Percentiles rank a stretch among this genome's conserved stretches.
Evolutionary conservation across 2,113 vertebrate species (phyloP).

Genomic region (Hippoglossus stenolepis): DNA sequence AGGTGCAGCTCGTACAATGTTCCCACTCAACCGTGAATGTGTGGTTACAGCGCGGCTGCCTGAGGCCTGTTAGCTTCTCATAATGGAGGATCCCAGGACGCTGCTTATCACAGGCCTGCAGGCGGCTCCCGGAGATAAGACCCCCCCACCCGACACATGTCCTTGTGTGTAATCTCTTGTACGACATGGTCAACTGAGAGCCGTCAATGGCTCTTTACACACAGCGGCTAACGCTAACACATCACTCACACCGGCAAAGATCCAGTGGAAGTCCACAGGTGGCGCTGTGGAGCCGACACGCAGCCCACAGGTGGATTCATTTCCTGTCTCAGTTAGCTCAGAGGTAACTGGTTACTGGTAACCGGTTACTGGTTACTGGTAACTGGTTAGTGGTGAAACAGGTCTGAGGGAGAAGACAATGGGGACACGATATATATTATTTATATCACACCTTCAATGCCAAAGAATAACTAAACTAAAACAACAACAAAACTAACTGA

Average conservation of each 20-base stretch:
- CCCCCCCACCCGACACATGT: conserved; percentile 72
- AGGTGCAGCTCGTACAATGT: conserved; percentile 52
- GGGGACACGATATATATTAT: too few relatives aligned
- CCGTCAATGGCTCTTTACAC: conserved; percentile 80
- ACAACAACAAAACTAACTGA: too few relatives aligned
- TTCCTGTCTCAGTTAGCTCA: neutral
- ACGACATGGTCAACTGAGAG: conserved; percentile 76
- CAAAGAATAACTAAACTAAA: too few relatives aligned
- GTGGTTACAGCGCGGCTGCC: conserved; percentile 33
- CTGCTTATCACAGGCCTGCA: conserved; percentile 81
- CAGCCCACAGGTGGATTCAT: neutral
- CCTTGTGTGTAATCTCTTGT: conserved; percentile 82
- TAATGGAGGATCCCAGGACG: conserved; percentile 76
- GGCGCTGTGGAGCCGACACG: neutral
- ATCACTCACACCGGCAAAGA: conserved; percentile 14
- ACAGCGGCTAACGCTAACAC: conserved; percentile 54
- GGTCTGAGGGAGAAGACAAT: too few relatives aligned
- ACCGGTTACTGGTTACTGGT: too few relatives aligned
- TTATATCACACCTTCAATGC: too few relatives aligned
- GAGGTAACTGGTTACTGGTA: neutral
- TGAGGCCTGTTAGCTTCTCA: conserved; percentile 51
- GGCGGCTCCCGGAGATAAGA: conserved; percentile 78
- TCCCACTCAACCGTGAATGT: conserved; percentile 63
- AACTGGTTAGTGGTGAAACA: too few relatives aligned
- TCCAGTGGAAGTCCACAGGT: conserved; percentile 50